Conservation (phyloP, 2,113 vertebrate species). For the Apteryx owenii region DNA sequence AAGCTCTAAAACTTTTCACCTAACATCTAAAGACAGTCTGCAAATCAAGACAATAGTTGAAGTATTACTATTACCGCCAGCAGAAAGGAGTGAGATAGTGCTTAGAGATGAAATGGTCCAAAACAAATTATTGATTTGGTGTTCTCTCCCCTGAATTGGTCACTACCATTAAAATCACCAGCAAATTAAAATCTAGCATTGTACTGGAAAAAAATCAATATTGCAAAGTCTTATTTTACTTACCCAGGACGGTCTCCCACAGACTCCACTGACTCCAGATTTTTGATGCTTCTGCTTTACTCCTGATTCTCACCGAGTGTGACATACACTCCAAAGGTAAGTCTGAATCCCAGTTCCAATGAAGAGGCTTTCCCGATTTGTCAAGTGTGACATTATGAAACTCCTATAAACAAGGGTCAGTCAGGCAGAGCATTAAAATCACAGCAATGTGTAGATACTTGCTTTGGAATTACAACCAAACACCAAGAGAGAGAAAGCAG, state of each 20-base stretch:
- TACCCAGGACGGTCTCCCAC: conserved; percentile 66
- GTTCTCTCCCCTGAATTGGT: neutral
- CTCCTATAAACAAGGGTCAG: conserved; percentile 55
- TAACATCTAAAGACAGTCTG: neutral
- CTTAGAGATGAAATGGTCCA: neutral
- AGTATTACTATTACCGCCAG: neutral
- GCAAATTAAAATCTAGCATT: neutral
- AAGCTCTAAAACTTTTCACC: neutral
- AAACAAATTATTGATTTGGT: neutral
- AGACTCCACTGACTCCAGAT: conserved; percentile 74
- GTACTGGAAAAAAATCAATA: neutral
- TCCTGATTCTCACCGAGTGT: conserved; percentile 74
- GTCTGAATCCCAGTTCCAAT: conserved; percentile 73
- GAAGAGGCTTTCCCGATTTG: conserved; percentile 31
- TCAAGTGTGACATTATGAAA: conserved; percentile 57
- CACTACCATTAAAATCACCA: neutral
- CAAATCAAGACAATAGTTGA: neutral
- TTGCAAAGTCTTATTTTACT: neutral
- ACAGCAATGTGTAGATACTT: accelerated
- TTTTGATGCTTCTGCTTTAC: neutral
- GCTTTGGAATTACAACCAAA: neutral
- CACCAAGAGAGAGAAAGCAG: neutral
- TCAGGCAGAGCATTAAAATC: neutral
- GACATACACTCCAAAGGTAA: conserved; percentile 76
- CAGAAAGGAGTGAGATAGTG: neutral